Evolutionary conservation across 1,140 invertebrate genomes (phyloP), one percentile per base, ranked within the genome.

Genomic region (Drosophila orosa): DNA sequence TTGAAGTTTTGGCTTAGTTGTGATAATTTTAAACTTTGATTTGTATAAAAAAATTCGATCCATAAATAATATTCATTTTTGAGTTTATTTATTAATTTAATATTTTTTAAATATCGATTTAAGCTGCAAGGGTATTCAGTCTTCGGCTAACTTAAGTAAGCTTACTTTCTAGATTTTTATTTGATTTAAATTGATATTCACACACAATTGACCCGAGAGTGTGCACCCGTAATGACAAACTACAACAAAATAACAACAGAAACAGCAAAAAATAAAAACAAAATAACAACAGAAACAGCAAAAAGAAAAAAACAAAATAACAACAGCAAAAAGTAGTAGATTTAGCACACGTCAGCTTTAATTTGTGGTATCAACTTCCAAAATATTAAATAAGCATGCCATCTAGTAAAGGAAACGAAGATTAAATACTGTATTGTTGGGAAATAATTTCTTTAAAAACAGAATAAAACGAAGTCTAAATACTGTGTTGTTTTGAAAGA

Each of bases 331-430:
- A 29, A 24, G 3, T 10, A 1, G 17, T 61, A 54, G 31, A 68
- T 56, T 59, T 65, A 74, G 45, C 74, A 74, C 82, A 87, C 75
- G 84, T 83, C 83, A 86, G 63, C 71, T 68, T 47, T 47, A 76
- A 83, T 76, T 87, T 79, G 59, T 79, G 75, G 79, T 80, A 77
- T 86, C 72, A 87, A 83, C 66, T 73, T 76, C 12, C 58, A 59
- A 76, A 62, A 62, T 60, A 72, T 35, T 47, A 39, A 24, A 66
- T 13, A 42, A 17, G 52, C 37, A 48, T 15, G 40, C 19, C 29
- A 27, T 12, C 33, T 10, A 3, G 3, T n/a, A 24, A 0, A 0
- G 6, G 5, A 45, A 39, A 15, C 5, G 29, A 59, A 13, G 15
- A 5, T 6, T 5, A 17, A 61, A 58, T 74, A 61, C 63, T 31